Base-by-base conservation (phyloP, 1,140 invertebrate species). In the Octopus sinensis region DNA sequence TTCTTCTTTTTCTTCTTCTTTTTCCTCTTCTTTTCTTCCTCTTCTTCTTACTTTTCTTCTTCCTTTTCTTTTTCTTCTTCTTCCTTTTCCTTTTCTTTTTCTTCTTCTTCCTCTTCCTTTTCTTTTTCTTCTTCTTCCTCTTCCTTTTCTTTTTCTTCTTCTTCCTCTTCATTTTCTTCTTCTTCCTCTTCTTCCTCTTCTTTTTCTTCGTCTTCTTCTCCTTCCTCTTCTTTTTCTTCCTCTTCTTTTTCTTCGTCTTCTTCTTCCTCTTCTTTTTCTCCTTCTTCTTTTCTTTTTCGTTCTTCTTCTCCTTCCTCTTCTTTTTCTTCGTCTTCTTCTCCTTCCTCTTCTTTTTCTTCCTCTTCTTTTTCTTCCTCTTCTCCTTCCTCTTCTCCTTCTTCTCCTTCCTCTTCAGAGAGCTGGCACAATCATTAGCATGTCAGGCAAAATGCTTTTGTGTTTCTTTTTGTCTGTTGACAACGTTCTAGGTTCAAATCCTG, bases 81-180 rank as follows among this genome's bases (percentile, higher is more conserved):
- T 79, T 51, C 53, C 78, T 79, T 23, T 79, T 54, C 53, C 7
- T 79, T 52, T 54, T 79, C 78, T 79, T 23, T 79, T 23, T 79
- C 78, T 79, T 51, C 12, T 51, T 52, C 7, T 79, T 77, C 30
- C 51, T 10, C 30, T 51, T n/a, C 62, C 76, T 54, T n/a, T 51
- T n/a, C 17, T n/a, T 53, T 52, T 53, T 52, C 52, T n/a, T 79
- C 78, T 79, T 10, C 53, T 79, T 17, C 51, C 53, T 53, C 53
- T 79, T 53, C 51, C 53, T 53, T 17, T 53, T 79, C 78, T 79
- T 51, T 79, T 51, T 79, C 51, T 79, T 23, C 78, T 79, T n/a
- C n/a, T 17, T 62, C 56, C 17, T 17, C 17, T 17, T 62, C 56
- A 9, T 17, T 62, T 17, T 62, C 56, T 62, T 17, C 17, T 17